Conservation (phyloP, 2,113 vertebrate species). For the Syngnathus scovelli region DNA sequence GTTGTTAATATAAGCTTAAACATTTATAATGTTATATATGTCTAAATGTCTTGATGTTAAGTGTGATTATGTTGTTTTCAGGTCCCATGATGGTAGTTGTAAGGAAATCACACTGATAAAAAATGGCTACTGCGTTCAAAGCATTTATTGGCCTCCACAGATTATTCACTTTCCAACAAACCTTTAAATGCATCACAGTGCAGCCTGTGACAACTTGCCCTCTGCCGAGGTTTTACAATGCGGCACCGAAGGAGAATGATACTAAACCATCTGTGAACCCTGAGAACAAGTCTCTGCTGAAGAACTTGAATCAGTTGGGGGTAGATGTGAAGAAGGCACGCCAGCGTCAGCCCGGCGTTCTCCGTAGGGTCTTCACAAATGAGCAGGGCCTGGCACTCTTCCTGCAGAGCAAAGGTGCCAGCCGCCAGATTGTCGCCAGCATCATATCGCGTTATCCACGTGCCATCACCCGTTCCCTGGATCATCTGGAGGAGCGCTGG, state of each 20-base stretch:
- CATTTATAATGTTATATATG: too few species aligned
- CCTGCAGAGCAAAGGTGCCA: constrained; percentile 71
- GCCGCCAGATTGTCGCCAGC: constrained; percentile 57
- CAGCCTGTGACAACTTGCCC: constrained; percentile 3
- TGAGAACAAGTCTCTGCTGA: constrained; percentile 67
- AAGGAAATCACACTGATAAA: not conserved
- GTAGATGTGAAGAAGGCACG: constrained; percentile 70
- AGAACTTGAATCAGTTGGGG: constrained; percentile 67
- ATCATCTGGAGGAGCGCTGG: constrained; percentile 73
- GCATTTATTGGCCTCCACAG: constrained; percentile 17
- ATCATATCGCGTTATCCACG: constrained; percentile 76
- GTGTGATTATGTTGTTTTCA: constrained; percentile 7
- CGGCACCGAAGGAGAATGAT: not conserved
- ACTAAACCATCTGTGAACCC: not conserved
- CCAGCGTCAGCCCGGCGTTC: constrained; percentile 64
- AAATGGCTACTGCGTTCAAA: constrained; percentile 38
- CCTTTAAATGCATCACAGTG: constrained; percentile 4
- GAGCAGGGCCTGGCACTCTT: constrained; percentile 69
- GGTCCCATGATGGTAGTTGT: not conserved
- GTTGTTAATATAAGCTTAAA: too few species aligned
- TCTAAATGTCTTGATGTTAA: too few species aligned
- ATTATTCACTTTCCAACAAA: not conserved
- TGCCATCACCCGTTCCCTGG: constrained; percentile 64
- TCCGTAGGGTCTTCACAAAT: constrained; percentile 64
- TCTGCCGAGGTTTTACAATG: constrained; percentile 19